Conservation (phyloP, 53 echinoderm and acorn worm genomes). For the Glandiceps talaboti region DNA sequence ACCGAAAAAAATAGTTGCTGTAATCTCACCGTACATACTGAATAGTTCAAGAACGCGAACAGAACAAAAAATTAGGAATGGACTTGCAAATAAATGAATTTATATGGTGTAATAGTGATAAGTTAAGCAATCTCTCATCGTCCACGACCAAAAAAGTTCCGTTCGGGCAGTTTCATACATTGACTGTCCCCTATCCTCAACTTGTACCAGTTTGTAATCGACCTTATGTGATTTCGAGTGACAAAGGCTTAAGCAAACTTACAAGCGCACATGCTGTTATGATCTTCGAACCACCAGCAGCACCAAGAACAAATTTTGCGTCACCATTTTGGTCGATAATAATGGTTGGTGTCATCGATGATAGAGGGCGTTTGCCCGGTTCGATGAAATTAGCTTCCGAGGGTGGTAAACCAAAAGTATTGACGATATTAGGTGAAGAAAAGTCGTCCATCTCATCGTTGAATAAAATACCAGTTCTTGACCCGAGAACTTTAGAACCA, state of each 20-base stretch:
- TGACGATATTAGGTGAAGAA: slow-evolving; percentile 49
- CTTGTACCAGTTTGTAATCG: too few species aligned
- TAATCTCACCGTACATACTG: too few species aligned
- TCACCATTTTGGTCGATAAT: slow-evolving; percentile 31
- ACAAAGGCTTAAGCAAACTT: not conserved
- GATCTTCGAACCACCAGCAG: slow-evolving; percentile 69
- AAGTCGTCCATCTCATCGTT: slow-evolving; percentile 97
- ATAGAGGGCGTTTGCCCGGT: slow-evolving; percentile 77
- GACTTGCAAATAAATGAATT: too few species aligned
- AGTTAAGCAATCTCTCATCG: too few species aligned
- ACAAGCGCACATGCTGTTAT: slow-evolving; percentile 41
- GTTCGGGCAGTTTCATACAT: too few species aligned
- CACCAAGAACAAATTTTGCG: slow-evolving; percentile 48
- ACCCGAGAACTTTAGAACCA: slow-evolving; percentile 65
- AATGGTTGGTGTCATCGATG: slow-evolving; percentile 81
- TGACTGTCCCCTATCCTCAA: too few species aligned
- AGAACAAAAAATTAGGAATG: too few species aligned
- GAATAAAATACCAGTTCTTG: slow-evolving; percentile 79
- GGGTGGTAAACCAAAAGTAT: slow-evolving; percentile 64
- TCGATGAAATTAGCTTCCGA: slow-evolving; percentile 71
- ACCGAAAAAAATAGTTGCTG: too few species aligned
- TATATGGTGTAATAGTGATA: too few species aligned
- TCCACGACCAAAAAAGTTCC: too few species aligned
- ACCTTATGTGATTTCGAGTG: not conserved
- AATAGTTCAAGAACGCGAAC: too few species aligned